Evolutionary conservation across 2,888 invertebrate species (phyloP).

Genomic region (Oxystoma pomonae): DNA sequence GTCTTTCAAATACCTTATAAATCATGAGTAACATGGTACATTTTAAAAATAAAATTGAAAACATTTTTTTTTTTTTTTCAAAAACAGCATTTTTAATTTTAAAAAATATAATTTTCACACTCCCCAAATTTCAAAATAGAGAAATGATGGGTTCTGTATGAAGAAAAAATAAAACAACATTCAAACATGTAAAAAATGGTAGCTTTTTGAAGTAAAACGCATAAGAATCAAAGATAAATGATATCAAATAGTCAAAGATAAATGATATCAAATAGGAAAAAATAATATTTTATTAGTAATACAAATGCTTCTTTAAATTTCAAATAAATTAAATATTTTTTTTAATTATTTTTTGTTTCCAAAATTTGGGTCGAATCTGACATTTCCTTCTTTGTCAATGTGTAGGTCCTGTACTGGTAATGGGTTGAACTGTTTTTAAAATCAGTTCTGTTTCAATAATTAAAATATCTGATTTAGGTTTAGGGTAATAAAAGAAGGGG

Average conservation of each 20-base stretch:
- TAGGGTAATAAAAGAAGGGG: neutral
- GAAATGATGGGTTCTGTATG: neutral
- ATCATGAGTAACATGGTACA: neutral
- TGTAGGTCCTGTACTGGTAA: neutral
- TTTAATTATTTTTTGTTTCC: too few relatives aligned
- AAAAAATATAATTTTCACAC: neutral
- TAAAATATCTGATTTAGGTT: neutral
- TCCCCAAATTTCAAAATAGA: neutral
- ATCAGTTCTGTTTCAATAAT: neutral
- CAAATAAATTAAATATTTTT: neutral
- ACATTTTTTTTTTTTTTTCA: neutral
- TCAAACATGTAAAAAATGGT: too few relatives aligned
- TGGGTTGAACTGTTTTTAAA: neutral
- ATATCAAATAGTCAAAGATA: too few relatives aligned
- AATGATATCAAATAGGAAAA: too few relatives aligned
- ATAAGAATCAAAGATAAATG: too few relatives aligned
- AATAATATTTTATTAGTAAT: too few relatives aligned
- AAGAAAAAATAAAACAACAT: neutral
- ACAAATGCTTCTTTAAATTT: too few relatives aligned
- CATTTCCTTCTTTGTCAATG: neutral
- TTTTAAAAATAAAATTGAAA: neutral
- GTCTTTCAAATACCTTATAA: neutral
- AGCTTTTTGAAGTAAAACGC: too few relatives aligned
- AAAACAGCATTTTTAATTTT: neutral
- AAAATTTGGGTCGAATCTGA: neutral